These are phyloP conservation scores for Spilogale gracilis DNA, from an alignment of 2,113 vertebrate genomes.

Conservation along the genomic window DNA sequence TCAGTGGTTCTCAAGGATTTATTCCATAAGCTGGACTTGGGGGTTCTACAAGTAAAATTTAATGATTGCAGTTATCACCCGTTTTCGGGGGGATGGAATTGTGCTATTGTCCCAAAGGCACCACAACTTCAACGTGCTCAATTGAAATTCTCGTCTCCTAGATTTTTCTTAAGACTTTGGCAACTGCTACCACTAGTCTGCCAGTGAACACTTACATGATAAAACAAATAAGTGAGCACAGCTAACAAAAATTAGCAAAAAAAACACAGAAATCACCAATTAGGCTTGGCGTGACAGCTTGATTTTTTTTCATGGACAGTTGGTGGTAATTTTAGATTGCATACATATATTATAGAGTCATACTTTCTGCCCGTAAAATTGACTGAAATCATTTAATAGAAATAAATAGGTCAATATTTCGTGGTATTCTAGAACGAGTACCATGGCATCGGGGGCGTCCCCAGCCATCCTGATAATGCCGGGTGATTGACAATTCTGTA, in stretches of 20 bases:
- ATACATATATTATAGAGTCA: slow-evolving; percentile 18
- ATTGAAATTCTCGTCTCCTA: neutral
- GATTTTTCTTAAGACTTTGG: slow-evolving; percentile 8
- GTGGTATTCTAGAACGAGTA: neutral
- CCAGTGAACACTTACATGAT: neutral
- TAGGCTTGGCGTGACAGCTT: neutral
- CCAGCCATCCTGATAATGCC: neutral
- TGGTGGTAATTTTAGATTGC: slow-evolving; percentile 45
- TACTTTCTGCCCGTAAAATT: slow-evolving; percentile 2
- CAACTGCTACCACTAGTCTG: neutral
- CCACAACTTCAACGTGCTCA: neutral
- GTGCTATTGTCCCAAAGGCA: neutral
- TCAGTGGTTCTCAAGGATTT: neutral
- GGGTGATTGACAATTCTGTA: neutral
- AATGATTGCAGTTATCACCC: neutral
- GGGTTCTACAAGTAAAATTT: neutral
- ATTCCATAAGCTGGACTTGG: neutral
- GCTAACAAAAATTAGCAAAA: slow-evolving; percentile 30
- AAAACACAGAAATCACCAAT: slow-evolving; percentile 43
- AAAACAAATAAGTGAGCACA: slow-evolving; percentile 14
- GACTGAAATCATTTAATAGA: slow-evolving; percentile 31
- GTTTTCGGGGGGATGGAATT: neutral
- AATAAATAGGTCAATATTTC: neutral
- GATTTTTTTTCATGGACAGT: neutral
- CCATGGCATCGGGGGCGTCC: neutral